Evolutionary conservation across 2,797 vertebrate genomes (phyloP).

Genomic region (Sebastes diploproa): DNA sequence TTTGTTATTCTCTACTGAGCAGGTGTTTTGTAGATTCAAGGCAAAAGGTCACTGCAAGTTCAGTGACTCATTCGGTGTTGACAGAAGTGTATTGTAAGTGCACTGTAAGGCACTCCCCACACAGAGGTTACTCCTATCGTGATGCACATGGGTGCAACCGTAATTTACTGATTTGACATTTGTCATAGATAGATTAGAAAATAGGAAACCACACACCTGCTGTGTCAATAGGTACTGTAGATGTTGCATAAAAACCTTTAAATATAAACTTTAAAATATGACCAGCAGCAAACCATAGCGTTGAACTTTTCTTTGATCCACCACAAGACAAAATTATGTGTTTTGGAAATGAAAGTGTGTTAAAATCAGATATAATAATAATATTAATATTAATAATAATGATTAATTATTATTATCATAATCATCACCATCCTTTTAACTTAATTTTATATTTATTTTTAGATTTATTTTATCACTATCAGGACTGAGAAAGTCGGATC

Average conservation of each 20-base stretch:
- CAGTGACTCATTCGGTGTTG: conserved; percentile 59
- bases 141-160: conserved; percentile 36
- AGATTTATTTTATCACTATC: no score
- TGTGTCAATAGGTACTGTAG: background rate
- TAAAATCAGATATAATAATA: no score
- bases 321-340: conserved; percentile 1
- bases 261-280: background rate
- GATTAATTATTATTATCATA: no score
- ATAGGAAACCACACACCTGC: background rate
- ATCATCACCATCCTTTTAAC: no score
- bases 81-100: conserved; percentile 13
- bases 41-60: conserved; percentile 44
- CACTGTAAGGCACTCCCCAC: conserved; percentile 39
- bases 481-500: no score
- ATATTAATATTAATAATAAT: no score
- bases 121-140: conserved; percentile 16
- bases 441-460: no score
- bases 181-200: background rate
- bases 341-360: conserved; percentile 8
- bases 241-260: background rate
- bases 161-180: background rate
- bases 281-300: conserved; percentile 3
- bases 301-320: conserved; percentile 6
- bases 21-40: conserved; percentile 32
- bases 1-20: conserved; percentile 10